Conservation (phyloP, 2,113 vertebrate genomes). For the Agelaius phoeniceus region DNA sequence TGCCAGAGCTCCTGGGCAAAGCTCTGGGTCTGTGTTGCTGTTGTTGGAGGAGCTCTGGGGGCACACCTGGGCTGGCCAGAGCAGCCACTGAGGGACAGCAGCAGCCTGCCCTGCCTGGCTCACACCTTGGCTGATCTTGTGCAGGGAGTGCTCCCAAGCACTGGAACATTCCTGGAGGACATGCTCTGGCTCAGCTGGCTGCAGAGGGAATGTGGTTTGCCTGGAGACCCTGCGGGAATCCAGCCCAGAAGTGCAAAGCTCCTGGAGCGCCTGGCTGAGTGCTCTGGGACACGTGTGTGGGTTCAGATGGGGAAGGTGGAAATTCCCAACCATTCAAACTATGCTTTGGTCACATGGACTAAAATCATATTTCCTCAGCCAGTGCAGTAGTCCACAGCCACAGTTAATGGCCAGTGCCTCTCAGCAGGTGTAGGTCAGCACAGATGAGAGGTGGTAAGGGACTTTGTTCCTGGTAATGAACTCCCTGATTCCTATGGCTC, state of each 20-base stretch:
- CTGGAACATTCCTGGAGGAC: not conserved
- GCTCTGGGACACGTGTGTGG: accelerated
- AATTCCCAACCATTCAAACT: not conserved
- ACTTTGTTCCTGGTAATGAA: not conserved
- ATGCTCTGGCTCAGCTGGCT: not conserved
- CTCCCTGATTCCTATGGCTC: not conserved
- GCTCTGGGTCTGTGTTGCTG: not conserved
- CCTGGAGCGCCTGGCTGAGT: not conserved
- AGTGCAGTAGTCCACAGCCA: not conserved
- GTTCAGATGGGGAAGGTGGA: not conserved
- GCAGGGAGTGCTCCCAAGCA: not conserved
- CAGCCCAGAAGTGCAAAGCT: not conserved
- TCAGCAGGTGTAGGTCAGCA: not conserved
- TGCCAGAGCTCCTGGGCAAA: not conserved
- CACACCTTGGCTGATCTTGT: not conserved
- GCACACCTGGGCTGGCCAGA: not conserved
- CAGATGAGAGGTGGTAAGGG: not conserved
- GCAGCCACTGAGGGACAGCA: not conserved
- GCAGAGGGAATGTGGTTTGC: not conserved
- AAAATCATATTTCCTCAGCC: not conserved
- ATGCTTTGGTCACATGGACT: not conserved
- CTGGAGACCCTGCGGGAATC: not conserved
- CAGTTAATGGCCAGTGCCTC: not conserved
- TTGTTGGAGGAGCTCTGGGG: not conserved
- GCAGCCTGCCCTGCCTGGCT: not conserved